These are phyloP conservation scores for Esox lucius DNA, from an alignment of 2,797 vertebrate species.

Conservation along the genomic window DNA sequence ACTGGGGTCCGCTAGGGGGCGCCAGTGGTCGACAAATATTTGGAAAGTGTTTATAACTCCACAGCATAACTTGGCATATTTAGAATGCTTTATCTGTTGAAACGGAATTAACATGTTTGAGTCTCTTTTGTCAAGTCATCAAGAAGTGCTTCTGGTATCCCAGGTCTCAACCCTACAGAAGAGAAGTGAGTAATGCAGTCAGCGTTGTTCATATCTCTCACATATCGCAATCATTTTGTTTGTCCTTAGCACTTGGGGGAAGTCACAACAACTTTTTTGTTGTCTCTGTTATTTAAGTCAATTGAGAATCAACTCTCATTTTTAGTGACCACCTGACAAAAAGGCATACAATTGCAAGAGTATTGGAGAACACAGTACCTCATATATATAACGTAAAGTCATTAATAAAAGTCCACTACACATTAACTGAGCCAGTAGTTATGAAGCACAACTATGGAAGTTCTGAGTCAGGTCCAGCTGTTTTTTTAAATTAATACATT, in stretches of 20 bases:
- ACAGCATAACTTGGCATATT: not conserved
- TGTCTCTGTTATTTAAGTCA: not conserved
- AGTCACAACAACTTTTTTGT: not conserved
- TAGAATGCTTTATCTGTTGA: not conserved
- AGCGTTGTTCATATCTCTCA: not conserved
- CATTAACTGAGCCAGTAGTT: not conserved
- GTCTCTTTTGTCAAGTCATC: conserved; percentile 77
- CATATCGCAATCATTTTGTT: not conserved
- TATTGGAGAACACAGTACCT: too few relatives aligned
- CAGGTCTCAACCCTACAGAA: conserved; percentile 91
- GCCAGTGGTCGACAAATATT: too few relatives aligned
- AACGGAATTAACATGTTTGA: not conserved
- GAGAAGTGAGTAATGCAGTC: conserved; percentile 84
- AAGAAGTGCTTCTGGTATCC: conserved; percentile 89
- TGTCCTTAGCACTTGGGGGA: not conserved
- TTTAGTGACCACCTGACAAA: not conserved
- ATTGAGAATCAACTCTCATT: not conserved
- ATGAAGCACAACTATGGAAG: too few relatives aligned
- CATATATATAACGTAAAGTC: too few relatives aligned
- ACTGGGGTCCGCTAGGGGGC: too few relatives aligned
- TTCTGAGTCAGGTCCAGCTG: not conserved
- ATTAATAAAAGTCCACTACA: too few relatives aligned
- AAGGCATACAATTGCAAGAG: too few relatives aligned
- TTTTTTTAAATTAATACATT: not conserved
- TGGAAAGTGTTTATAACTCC: too few relatives aligned